A percentile compares a stretch with the other conserved stretches of the same genome.
Conservation (phyloP, 2,888 invertebrate genomes). For the Griposia aprilina region DNA sequence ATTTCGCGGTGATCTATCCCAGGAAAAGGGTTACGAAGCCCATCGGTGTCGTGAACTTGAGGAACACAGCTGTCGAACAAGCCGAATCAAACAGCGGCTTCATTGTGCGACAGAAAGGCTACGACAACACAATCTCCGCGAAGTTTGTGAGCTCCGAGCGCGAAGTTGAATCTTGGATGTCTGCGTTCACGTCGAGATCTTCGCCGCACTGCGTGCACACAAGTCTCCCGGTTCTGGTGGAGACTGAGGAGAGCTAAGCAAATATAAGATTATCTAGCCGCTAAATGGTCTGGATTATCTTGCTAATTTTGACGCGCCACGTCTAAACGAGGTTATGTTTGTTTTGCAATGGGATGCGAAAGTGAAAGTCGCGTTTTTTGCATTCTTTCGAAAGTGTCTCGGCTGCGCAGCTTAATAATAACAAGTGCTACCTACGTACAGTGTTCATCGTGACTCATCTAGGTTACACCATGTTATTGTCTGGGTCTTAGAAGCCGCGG, state of each 20-base stretch:
- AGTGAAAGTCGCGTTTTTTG: conserved; percentile 86
- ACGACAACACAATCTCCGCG: conserved; percentile 91
- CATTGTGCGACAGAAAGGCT: conserved; percentile 91
- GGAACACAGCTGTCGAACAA: conserved; percentile 91
- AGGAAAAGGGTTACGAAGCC: conserved; percentile 92
- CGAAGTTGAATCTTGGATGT: conserved; percentile 91
- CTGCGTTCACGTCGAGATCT: conserved; percentile 89
- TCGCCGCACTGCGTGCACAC: conserved; percentile 86
- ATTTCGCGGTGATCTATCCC: conserved; percentile 92
- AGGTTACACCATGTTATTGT: conserved; percentile 69
- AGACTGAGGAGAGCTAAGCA: conserved; percentile 89
- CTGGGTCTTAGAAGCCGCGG: conserved; percentile 46
- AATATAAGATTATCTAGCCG: conserved; percentile 64
- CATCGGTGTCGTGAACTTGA: conserved; percentile 91
- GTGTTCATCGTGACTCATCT: conserved; percentile 68
- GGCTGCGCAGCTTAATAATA: conserved; percentile 65
- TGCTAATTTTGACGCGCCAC: conserved; percentile 72
- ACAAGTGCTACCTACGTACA: conserved; percentile 64
- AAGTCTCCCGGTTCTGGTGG: conserved; percentile 91
- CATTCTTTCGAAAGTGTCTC: conserved; percentile 81
- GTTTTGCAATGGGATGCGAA: conserved; percentile 85
- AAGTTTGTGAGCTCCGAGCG: conserved; percentile 91
- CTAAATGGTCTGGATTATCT: conserved; percentile 74
- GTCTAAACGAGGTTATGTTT: conserved; percentile 81
- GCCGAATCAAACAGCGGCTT: conserved; percentile 88